Base-by-base conservation (phyloP, 2,797 vertebrate species). In the Octomys mimax region DNA sequence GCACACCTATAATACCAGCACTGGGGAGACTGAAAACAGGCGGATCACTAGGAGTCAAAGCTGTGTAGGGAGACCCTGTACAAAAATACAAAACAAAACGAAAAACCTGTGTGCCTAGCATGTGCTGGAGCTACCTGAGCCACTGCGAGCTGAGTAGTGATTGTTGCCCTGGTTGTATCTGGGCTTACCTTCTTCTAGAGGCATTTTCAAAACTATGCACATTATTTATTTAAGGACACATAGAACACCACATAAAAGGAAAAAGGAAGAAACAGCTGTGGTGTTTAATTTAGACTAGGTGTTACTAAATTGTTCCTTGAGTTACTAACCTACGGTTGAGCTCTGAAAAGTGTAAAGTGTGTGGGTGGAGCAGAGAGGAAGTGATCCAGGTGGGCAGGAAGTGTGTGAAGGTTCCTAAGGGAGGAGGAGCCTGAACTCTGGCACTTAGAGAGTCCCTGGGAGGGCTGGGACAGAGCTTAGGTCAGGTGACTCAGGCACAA, bases 141-240 rank as follows among this genome's bases (percentile, higher is more conserved):
- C n/a, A 21, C 14, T 52, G 36, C 91, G 6, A 5, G 33, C 0
- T 26, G 57, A 85, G 14, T 12, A 52, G 6, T 6, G 18, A 86
- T 22, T 1, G 0, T 59, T 21, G 5, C 6, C 9, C 0, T 11
- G 54, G 16, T 6, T 24, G 57, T 80, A 0, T 12, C 1, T 49
- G 3, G 36, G 5, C 64, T 94, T 42, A 70, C 10, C 12, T 83
- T 73, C 21, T 78, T 3, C 39, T 59, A 78, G 8, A 84, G 52
- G 13, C 80, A 93, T 33, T 62, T 46, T 12, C 83, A 89, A 85
- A 49, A 6, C 4, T 54, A 26, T 54, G 49, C 8, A 14, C 12
- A n/a, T 75, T 18, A 19, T 52, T 87, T 31, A 16, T 62, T 84
- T 87, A 33, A 79, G 57, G 31, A 80, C 1, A 81, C 0, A 79